Evolutionary conservation across 2,797 vertebrate genomes (phyloP).

Genomic region (Tauraco hartlaubi): DNA sequence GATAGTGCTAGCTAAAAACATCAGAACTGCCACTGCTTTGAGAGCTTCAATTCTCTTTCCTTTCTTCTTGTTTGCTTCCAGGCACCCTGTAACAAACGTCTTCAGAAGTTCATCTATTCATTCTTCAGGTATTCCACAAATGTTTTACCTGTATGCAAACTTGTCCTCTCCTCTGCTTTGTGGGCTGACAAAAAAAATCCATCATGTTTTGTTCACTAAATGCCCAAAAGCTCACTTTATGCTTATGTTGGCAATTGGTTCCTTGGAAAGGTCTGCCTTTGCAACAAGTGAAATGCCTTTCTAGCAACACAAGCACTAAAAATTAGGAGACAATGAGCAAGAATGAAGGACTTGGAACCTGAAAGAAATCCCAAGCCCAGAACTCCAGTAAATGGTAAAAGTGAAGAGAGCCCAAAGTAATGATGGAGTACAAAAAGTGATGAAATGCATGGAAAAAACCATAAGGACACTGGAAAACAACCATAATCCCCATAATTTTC

Average conservation of each 20-base stretch:
- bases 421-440: not conserved
- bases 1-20: not conserved
- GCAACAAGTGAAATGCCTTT: not conserved
- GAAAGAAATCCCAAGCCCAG: not conserved
- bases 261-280: not conserved
- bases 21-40: not conserved
- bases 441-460: not conserved
- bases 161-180: not conserved
- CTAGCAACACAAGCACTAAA: not conserved
- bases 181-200: accelerated
- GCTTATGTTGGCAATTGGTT: not conserved
- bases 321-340: not conserved
- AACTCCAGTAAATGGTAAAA: not conserved
- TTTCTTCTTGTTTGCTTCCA: not conserved
- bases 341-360: not conserved
- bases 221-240: not conserved
- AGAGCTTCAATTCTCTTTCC: not conserved
- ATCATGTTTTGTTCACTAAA: not conserved
- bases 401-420: not conserved
- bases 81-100: not conserved
- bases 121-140: not conserved
- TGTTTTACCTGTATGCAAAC: not conserved
- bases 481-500: constrained; percentile 40
- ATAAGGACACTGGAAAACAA: not conserved
- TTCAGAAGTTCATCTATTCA: not conserved